Evolutionary conservation across 2,113 vertebrate genomes (phyloP), one percentile per base, ranked within the genome.

Genomic region (Archocentrus centrarchus): DNA sequence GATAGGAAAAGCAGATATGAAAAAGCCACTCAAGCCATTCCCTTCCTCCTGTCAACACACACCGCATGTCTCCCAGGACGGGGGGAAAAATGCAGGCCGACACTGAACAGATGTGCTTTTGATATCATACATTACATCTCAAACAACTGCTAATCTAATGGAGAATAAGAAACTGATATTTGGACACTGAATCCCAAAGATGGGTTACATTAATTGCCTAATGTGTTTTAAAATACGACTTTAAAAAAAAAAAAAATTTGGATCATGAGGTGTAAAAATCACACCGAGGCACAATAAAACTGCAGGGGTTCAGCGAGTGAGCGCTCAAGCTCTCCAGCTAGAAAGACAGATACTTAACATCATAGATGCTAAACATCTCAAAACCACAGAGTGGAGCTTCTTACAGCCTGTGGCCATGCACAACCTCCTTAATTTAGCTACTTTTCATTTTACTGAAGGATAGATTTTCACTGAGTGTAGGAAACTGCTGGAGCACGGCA

Each of bases 21-120:
- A 76, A 22, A 53, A 82, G 53, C 41, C 20, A 37, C 75, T 75
- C 9, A 39, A 89, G 80, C 58, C 3, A 11, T 78, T 82, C 59
- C 59, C 44, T 35, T 35, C n/a, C 77, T 73, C 41, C 66, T 80
- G 83, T 86, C 82, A 81, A 73, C 82, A 86, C 82, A 86, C 77
- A 1, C 22, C 2, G 0, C 5, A 61, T 0, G n/a, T 77, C 83
- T 86, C 82, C 24, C 39, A 68, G 83, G 79, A 73, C 1, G 9
- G 10, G 77, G 66, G 57, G 73, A 66, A 70, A 70, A 64, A 41
- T 4, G 47, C 17, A 0, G 41, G 64, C 37, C 37, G 86, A 83
- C 78, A 27, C 1, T 6, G 27, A 86, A 39, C 78, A 86, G 58
- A 61, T 59, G 76, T 22, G 20, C 35, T 27, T 7, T 63, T 53